phyloP scores from a whole-genome alignment of 2,888 invertebrate species.

The Pachymerium ferrugineum region DNA sequence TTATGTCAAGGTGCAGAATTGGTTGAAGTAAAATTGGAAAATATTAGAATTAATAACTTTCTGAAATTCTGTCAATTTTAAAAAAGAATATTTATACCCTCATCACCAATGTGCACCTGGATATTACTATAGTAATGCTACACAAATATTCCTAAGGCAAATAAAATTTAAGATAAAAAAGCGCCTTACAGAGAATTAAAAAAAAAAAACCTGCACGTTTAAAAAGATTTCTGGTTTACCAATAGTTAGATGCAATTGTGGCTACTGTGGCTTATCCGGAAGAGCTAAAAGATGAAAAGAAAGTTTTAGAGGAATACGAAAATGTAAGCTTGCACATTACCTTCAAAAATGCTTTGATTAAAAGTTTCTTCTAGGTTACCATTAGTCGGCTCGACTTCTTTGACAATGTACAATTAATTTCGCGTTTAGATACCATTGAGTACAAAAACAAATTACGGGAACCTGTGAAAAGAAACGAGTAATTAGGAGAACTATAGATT shows the following conservation, averaged over 20 bases:
- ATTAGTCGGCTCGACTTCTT: neutral
- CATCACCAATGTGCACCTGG: too few relatives aligned
- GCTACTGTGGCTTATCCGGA: neutral
- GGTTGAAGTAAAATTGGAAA: too few relatives aligned
- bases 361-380: neutral
- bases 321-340: too few relatives aligned
- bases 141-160: too few relatives aligned
- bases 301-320: neutral
- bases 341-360: too few relatives aligned
- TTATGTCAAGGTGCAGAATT: too few relatives aligned
- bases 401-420: neutral
- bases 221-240: neutral
- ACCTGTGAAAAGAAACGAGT: conserved; percentile 46
- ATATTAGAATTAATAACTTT: too few relatives aligned
- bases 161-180: too few relatives aligned
- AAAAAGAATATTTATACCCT: too few relatives aligned
- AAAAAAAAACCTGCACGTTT: neutral
- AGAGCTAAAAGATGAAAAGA: neutral
- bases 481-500: conserved; percentile 56
- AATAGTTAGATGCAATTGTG: conserved; percentile 54
- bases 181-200: too few relatives aligned
- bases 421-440: conserved; percentile 63
- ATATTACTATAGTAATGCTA: too few relatives aligned
- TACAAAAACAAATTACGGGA: conserved; percentile 66
- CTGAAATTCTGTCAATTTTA: too few relatives aligned